A percentile compares a stretch with the other conserved stretches of the same genome.
Evolutionary conservation across 2,888 invertebrate species (phyloP).

Genomic region (Hesperia comma): DNA sequence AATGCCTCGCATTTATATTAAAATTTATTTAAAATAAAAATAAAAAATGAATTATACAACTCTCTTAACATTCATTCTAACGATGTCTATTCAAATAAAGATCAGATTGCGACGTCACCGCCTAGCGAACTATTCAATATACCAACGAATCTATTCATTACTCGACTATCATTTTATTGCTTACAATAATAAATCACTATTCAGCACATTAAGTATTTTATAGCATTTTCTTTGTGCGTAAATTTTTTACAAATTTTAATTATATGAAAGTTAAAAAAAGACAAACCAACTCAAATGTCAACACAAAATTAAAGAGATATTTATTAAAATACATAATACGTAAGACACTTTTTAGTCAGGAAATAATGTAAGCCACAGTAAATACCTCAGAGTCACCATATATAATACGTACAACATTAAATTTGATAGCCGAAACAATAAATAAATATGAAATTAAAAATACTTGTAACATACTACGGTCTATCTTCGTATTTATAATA

Average conservation of each 20-base stretch:
- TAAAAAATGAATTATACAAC: constrained; percentile 73
- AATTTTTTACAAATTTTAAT: constrained; percentile 2
- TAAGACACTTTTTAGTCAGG: too few relatives aligned
- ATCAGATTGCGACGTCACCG: constrained; percentile 17
- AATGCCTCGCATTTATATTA: constrained; percentile 20
- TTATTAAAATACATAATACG: background rate
- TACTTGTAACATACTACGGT: too few relatives aligned
- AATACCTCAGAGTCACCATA: too few relatives aligned
- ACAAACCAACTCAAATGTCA: too few relatives aligned
- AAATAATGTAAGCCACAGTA: too few relatives aligned
- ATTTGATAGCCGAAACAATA: too few relatives aligned
- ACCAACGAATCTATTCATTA: constrained; percentile 1
- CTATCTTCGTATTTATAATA: too few relatives aligned
- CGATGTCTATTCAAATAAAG: constrained; percentile 19
- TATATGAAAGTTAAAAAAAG: background rate
- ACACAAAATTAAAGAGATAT: too few relatives aligned
- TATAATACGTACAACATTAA: too few relatives aligned
- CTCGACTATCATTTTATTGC: constrained; percentile 12
- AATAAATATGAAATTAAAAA: too few relatives aligned
- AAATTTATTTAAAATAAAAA: constrained; percentile 45
- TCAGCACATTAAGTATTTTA: constrained; percentile 11
- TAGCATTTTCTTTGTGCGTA: constrained; percentile 16
- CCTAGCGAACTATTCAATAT: constrained; percentile 24
- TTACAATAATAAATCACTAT: constrained; percentile 9
- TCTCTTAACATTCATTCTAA: constrained; percentile 41